Base-by-base conservation (phyloP, 2,888 invertebrate species). In the Pecten maximus region DNA sequence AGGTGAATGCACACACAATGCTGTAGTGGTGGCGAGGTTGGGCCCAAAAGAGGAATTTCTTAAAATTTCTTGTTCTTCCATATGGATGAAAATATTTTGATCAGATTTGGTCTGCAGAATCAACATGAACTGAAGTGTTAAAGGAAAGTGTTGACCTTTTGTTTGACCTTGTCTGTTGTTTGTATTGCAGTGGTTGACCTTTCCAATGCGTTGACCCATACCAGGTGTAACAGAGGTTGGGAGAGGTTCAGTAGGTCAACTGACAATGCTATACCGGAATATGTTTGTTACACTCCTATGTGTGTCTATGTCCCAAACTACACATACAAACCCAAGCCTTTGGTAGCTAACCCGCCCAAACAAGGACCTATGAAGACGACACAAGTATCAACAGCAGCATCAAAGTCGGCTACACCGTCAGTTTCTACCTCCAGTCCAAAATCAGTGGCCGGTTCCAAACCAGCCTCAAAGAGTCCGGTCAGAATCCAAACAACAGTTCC, bases 191-290 rank as follows among this genome's bases (percentile, higher is more conserved):
- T 88, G 23, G 12, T 39, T 86, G 90, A 90, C 40, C 88, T 86
- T 88, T 88, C 88, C 19, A 40, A 88, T 40, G 88, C 90, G 1
- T 40, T 90, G 16, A 90, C 90, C 88, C 86, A 90, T n/a, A 90
- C 90, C 44, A 88, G 35, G 12, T 90, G 90, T 40, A 90, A 90
- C 28, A 88, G 86, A 88, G 90, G 90, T 12, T 90, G 88, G 88
- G 40, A 35, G 8, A 23, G 35, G n/a, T 90, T 88, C 60, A 44
- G 2, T 10, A 0, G 54, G 86, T 88, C 90, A 0, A 86, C 90
- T 12, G 48, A 40, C 35, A 86, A 88, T 23, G 54, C 87, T n/a
- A 44, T 48, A 35, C 88, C 88, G 48, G 86, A 50, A 44, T 35
- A 88, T 8, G 48, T 90, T 48, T 28, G n/a, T 23, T 90, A 88